Evolutionary conservation across 2,888 invertebrate species (phyloP).

Genomic region (Chymomyza caudatula): DNA sequence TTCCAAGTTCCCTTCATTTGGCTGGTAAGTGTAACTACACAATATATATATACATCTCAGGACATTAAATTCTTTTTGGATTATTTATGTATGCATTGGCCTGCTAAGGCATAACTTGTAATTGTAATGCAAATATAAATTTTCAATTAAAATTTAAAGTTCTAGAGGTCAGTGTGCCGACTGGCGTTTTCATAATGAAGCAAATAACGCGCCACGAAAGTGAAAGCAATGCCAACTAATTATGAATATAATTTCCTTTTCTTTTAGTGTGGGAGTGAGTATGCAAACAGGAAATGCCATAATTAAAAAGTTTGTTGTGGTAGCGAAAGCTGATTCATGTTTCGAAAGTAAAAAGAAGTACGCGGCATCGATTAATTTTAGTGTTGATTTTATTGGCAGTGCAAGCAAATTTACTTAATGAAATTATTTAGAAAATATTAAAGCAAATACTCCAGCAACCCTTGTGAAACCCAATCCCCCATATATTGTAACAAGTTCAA

Average conservation of each 20-base stretch:
- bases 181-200: slow-evolving; percentile 20
- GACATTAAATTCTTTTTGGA: not conserved
- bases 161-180: not conserved
- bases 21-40: too few relatives aligned
- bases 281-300: not conserved
- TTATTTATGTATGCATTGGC: slow-evolving; percentile 7
- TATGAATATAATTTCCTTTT: not conserved
- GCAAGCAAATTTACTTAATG: slow-evolving; percentile 44
- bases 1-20: too few relatives aligned
- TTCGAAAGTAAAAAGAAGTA: not conserved
- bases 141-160: slow-evolving; percentile 43
- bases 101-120: slow-evolving; percentile 36
- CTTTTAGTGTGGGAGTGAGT: not conserved
- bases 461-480: slow-evolving; percentile 17
- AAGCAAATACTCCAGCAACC: slow-evolving; percentile 13
- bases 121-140: slow-evolving; percentile 45
- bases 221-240: not conserved
- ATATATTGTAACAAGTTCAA: slow-evolving; percentile 14
- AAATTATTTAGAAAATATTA: slow-evolving; percentile 57
- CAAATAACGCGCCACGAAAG: not conserved
- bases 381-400: not conserved
- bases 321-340: not conserved
- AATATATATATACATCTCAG: not conserved
- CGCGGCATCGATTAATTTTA: not conserved
- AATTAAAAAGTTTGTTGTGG: slow-evolving; percentile 5